These are phyloP conservation scores for Callorhinus ursinus DNA, from an alignment of 2,113 vertebrate species.

Conservation along the genomic window DNA sequence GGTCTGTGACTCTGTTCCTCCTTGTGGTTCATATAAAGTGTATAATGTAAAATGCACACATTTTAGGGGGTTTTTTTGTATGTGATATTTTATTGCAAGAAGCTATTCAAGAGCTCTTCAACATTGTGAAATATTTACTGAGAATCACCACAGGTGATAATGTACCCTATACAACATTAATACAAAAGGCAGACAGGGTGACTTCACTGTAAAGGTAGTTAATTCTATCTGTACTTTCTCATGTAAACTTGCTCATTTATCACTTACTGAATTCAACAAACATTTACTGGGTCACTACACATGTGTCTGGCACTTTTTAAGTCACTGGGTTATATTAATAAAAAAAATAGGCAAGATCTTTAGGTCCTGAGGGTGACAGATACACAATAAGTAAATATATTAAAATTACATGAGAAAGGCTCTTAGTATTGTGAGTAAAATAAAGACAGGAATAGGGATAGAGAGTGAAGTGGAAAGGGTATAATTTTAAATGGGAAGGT, in stretches of 20 bases:
- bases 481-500: background rate
- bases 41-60: background rate
- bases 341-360: background rate
- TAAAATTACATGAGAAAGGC: background rate
- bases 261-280: background rate
- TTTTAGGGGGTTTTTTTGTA: background rate
- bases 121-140: background rate
- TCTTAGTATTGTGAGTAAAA: background rate
- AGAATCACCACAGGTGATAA: background rate
- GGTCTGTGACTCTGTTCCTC: background rate
- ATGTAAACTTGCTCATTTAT: background rate
- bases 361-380: background rate
- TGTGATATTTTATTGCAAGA: background rate
- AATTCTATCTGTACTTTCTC: background rate
- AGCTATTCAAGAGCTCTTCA: background rate
- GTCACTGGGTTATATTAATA: background rate
- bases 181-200: background rate
- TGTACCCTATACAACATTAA: background rate
- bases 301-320: background rate
- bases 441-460: background rate
- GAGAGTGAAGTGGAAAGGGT: background rate
- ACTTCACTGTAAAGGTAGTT: background rate
- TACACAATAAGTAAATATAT: background rate
- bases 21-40: background rate
- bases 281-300: background rate